Base-by-base conservation (phyloP, 1,140 invertebrate genomes). In the Lysiphlebus fabarum region DNA sequence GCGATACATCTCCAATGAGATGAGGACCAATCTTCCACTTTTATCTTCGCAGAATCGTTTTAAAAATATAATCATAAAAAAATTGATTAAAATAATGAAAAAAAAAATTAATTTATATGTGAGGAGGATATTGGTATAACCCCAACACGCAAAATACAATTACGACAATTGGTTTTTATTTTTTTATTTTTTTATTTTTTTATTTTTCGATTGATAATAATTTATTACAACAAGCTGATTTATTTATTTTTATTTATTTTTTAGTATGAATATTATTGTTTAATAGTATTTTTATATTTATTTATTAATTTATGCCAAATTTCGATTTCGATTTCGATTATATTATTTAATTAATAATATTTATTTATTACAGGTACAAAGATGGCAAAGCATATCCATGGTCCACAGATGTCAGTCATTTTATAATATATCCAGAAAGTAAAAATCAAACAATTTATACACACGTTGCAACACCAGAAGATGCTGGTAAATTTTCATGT, bases 361-460 rank as follows among this genome's bases (percentile, higher is more conserved):
- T 57, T 4, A n/a, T 71, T 65, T 61, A 49, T 81, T 80, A n/a
- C 81, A 90, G 88, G 88, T 88, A 85, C 68, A 90, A 90, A 79
- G 86, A 89, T 67, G 85, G 84, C 49, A 81, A 83, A 47, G 79
- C 86, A n/a, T 90, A 90, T 72, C 88, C 88, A 2, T 90, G 88
- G 88, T 84, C 86, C 4, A 80, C 83, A 38, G 82, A 81, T 4
- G 80, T 81, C 53, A 89, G 87, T 9, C 83, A 82, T 62, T 81
- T 90, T 63, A 89, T 90, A 62, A 73, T 90, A 56, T 89, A 88
- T 71, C 87, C 88, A 0, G 87, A 89, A 73, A 87, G 86, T 45
- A 87, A 85, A 45, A 90, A 90, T 76, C 88, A 90, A 75, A 90
- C 88, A 26, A 83, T 90, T 68, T 90, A 89, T 79, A 86, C 87